Base-by-base conservation (phyloP, 2,797 vertebrate species). In the Nyctalus aviator region DNA sequence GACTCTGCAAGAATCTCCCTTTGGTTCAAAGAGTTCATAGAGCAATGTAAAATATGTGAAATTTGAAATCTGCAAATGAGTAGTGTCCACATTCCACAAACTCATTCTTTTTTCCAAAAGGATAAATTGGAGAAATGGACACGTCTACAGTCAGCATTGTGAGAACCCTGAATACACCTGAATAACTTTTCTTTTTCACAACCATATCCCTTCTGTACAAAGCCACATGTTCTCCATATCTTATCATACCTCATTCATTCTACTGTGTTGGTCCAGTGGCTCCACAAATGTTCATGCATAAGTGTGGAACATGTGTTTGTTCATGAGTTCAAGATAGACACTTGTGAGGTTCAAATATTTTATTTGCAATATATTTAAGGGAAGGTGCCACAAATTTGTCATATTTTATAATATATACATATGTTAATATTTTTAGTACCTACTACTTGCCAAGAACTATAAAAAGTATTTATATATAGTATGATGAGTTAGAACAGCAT, bases 371-470 rank as follows among this genome's bases (percentile, higher is more conserved):
- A 88, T 81, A 92, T 92, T 90, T 18, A 76, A 76, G 27, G 30
- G 23, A 17, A 88, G 32, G 18, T 21, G 25, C 9, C 68, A 84
- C 32, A 30, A 15, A 32, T 69, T 90, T 64, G 44, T 48, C 46
- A 35, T 78, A 64, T 75, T 92, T 87, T 78, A 41, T 41, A 41
- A 73, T 44, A 59, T 78, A 50, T 57, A 73, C 18, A 66, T 73
- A 27, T 77, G 30, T 78, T 48, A 90, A 37, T 83, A 78, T 86
- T 95, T 92, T 73, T 86, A 85, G 17, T 41, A 53, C 21, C 25
- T 90, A 14, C 13, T 75, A 75, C 50, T 75, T 95, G 50, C 44
- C 50, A 76, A 71, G 59, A 46, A 75, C 23, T 88, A 77, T 84
- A 18, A 20, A 69, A 87, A 55, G 69, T 44, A 30, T 69, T 20